These are phyloP conservation scores for Mola mola DNA, from an alignment of 2,113 vertebrate genomes.

Conservation along the genomic window DNA sequence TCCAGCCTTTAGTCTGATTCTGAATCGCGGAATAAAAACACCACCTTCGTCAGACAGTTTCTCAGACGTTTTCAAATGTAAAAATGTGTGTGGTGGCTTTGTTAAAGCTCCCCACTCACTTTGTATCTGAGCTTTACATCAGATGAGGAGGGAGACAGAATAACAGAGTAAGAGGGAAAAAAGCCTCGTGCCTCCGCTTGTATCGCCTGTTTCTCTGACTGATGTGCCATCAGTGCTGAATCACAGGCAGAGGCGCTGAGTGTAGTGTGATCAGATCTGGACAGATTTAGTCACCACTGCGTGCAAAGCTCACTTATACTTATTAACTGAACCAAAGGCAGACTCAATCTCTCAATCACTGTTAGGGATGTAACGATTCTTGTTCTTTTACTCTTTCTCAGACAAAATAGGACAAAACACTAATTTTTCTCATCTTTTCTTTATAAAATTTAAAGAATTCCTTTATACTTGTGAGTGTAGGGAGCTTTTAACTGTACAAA, in stretches of 20 bases:
- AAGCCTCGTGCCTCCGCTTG: neutral
- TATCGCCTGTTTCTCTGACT: neutral
- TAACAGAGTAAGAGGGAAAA: conserved; percentile 1
- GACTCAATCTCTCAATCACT: no score
- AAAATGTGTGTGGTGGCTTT: neutral
- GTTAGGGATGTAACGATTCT: no score
- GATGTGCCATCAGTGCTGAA: neutral
- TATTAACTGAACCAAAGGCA: no score
- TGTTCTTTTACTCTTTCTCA: no score
- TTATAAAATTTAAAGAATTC: no score
- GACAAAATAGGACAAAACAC: no score
- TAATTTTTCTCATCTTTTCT: no score
- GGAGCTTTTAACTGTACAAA: no score
- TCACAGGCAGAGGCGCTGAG: neutral
- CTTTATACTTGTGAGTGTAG: no score
- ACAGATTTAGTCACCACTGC: neutral
- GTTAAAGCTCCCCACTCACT: no score
- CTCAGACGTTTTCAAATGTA: neutral
- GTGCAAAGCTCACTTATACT: no score
- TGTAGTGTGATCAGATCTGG: neutral
- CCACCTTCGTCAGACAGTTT: neutral
- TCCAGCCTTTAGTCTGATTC: neutral
- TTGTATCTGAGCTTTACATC: neutral
- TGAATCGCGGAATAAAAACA: neutral
- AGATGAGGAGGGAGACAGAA: neutral